Evolutionary conservation across 2,797 vertebrate species (phyloP).

Genomic region (Acanthurus leucopareius): DNA sequence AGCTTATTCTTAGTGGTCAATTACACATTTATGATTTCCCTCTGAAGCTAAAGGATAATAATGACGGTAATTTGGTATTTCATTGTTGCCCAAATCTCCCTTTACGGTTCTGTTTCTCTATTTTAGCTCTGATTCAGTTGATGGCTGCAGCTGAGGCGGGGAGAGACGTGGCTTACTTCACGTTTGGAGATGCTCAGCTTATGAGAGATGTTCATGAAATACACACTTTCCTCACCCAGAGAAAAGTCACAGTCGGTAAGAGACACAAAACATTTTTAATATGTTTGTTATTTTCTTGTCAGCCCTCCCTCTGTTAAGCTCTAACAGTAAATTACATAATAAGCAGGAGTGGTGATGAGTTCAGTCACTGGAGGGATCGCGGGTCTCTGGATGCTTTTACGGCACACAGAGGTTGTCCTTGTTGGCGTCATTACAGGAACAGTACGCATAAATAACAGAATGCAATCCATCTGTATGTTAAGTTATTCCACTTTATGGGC

Average conservation of each 20-base stretch:
- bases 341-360: slow-evolving; percentile 26
- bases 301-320: slow-evolving; percentile 13
- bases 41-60: slow-evolving; percentile 35
- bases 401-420: slow-evolving; percentile 41
- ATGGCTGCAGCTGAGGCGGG: slow-evolving; percentile 94
- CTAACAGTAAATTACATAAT: slow-evolving; percentile 45
- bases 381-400: slow-evolving; percentile 23
- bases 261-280: background rate
- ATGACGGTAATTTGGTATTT: background rate
- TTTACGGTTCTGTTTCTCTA: slow-evolving; percentile 11
- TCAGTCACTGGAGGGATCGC: slow-evolving; percentile 1
- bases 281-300: too few relatives aligned
- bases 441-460: slow-evolving; percentile 57
- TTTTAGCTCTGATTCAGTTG: slow-evolving; percentile 94
- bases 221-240: slow-evolving; percentile 90
- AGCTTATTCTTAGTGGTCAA: slow-evolving; percentile 41
- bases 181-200: slow-evolving; percentile 93
- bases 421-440: slow-evolving; percentile 49
- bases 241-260: slow-evolving; percentile 92
- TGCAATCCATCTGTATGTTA: slow-evolving; percentile 60
- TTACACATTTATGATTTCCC: slow-evolving; percentile 54
- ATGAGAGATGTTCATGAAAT: slow-evolving; percentile 93
- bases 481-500: slow-evolving; percentile 75
- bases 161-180: slow-evolving; percentile 96
- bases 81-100: slow-evolving; percentile 21